Evolutionary conservation across 37 sponge, comb jelly and placozoan genomes (phyloP).

Genomic region (Tethya wilhelma): DNA sequence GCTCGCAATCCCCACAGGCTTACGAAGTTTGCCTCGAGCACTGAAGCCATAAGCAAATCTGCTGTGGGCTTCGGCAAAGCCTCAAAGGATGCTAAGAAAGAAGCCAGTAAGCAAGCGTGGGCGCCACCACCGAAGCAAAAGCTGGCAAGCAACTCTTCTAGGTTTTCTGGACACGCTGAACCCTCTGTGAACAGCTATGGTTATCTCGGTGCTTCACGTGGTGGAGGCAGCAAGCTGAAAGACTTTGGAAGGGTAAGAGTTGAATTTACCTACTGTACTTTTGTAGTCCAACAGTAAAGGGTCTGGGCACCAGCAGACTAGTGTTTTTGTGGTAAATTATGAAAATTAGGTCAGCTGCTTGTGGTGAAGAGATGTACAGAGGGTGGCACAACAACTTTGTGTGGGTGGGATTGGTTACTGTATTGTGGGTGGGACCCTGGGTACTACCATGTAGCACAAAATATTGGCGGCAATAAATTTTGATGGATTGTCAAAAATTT

Average conservation of each 20-base stretch:
- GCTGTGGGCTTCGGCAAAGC: conserved; percentile 25
- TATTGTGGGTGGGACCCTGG: too few species aligned
- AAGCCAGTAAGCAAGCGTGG: conserved; percentile 32
- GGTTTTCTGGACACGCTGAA: not conserved
- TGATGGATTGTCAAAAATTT: too few species aligned
- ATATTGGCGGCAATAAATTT: too few species aligned
- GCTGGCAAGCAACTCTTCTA: not conserved
- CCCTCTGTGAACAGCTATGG: not conserved
- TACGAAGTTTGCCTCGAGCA: not conserved
- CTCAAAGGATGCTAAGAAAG: not conserved
- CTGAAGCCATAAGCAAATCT: conserved; percentile 2
- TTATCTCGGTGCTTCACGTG: not conserved
- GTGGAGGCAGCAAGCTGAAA: not conserved
- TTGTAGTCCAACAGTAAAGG: too few species aligned
- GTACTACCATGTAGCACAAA: too few species aligned
- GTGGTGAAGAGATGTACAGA: too few species aligned
- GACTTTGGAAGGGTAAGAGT: conserved; percentile 15
- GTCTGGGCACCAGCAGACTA: too few species aligned
- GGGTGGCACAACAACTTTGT: too few species aligned
- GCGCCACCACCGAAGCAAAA: conserved; percentile 1
- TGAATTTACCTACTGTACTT: too few species aligned
- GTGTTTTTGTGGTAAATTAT: too few species aligned
- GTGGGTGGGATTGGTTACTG: too few species aligned
- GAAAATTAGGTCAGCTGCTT: too few species aligned
- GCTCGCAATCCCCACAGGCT: conserved; percentile 9